Percentiles rank a stretch among this genome's conserved stretches.
These are phyloP conservation scores for Xylocampa areola DNA, from an alignment of 2,888 invertebrate genomes.

Conservation along the genomic window DNA sequence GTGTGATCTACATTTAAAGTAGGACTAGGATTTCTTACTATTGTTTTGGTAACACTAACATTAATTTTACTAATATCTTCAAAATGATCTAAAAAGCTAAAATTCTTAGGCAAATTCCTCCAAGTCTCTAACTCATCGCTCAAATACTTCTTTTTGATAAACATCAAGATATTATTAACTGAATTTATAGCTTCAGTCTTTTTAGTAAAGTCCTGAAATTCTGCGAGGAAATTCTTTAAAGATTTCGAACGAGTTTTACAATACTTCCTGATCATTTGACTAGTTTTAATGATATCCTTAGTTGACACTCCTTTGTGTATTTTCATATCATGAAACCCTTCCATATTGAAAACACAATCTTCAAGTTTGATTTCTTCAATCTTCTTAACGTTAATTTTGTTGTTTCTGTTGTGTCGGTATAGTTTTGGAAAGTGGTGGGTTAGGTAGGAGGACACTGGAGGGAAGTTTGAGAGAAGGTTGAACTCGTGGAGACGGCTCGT, in stretches of 20 bases:
- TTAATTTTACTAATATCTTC: conserved; percentile 1
- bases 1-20: conserved; percentile 7
- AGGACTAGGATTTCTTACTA: background rate
- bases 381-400: conserved; percentile 56
- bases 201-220: conserved; percentile 67
- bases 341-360: conserved; percentile 63
- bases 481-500: conserved; percentile 73
- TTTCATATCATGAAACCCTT: conserved; percentile 63
- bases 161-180: conserved; percentile 67
- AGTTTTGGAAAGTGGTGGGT: conserved; percentile 66
- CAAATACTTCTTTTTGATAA: conserved; percentile 67
- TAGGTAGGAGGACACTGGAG: conserved; percentile 68
- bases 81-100: conserved; percentile 58
- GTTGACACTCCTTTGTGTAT: conserved; percentile 60
- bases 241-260: conserved; percentile 65
- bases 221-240: conserved; percentile 62
- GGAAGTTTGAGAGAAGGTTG: conserved; percentile 66
- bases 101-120: conserved; percentile 60
- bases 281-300: conserved; percentile 68
- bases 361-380: conserved; percentile 57
- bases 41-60: background rate
- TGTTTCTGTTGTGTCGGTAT: conserved; percentile 59
- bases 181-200: conserved; percentile 63
- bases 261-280: conserved; percentile 70
- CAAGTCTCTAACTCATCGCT: conserved; percentile 68